Base-by-base conservation (phyloP, 1,140 invertebrate species). In the Papilio aristodemus region DNA sequence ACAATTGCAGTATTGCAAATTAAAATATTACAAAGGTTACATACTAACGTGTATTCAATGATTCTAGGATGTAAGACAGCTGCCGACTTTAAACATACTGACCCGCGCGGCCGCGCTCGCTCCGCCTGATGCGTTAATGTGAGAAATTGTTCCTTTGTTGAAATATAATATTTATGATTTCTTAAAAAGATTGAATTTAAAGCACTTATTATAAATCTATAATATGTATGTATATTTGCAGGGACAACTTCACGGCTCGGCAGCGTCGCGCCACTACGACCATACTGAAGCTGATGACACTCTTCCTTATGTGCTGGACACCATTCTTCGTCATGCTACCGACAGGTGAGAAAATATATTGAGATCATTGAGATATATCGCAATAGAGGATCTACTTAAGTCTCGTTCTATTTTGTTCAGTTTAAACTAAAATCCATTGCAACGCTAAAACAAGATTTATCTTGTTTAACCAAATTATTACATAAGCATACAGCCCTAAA, bases 241-340 rank as follows among this genome's bases (percentile, higher is more conserved):
- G 82, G 4, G 68, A 62, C 3, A 74, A 75, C 6, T 75, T 84
- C 14, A 68, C 82, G 0, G 63, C 76, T 1, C 81, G 93, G 9
- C 94, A 95, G 72, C 94, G 95, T 77, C 94, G 95, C 69, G 95
- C 94, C 0, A 94, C 94, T 0, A 93, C 94, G 36, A 95, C 94
- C 0, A 92, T 95, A 11, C 93, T 93, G 4, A 93, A 94, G 73
- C 93, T 95, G 27, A 94, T 95, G 80, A 92, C 93, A 1, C 92
- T 93, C 19, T 95, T 95, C 80, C 92, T 96, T 1, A 76, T 95
- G 4, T 96, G 95, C 75, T 96, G 95, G 95, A 93, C 95, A 60
- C 95, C 95, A 0, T 96, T 96, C 82, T 95, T 96, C 81, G 84
- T 95, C 39, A 92, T 94, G 68, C 81, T 94, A 13, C 94, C 94